phyloP scores from a whole-genome alignment of 2,888 invertebrate species.

The Lithophane semibrunnea region DNA sequence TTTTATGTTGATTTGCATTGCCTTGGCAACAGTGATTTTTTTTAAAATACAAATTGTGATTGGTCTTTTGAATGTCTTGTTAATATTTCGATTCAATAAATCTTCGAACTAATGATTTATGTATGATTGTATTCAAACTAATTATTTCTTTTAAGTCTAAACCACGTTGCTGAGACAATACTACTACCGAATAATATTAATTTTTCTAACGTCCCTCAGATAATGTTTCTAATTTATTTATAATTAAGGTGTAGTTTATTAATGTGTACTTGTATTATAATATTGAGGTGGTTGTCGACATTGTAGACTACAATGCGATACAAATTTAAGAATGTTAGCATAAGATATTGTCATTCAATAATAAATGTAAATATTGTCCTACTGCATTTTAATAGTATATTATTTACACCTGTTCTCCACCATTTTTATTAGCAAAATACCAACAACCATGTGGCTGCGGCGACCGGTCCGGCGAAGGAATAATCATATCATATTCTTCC shows the following conservation, averaged over 20 bases:
- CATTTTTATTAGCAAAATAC: background rate
- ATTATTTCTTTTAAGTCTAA: conserved; percentile 20
- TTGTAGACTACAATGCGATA: conserved; percentile 58
- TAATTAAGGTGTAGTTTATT: conserved; percentile 72
- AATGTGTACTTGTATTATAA: conserved; percentile 70
- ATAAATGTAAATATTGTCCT: conserved; percentile 83
- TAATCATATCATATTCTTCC: conserved; percentile 7
- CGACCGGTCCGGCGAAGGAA: conserved; percentile 15
- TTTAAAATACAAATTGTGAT: background rate
- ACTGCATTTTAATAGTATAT: conserved; percentile 67
- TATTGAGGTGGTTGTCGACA: conserved; percentile 69
- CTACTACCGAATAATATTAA: conserved; percentile 55
- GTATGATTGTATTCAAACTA: conserved; percentile 37
- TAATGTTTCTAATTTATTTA: conserved; percentile 78
- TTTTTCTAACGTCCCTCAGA: conserved; percentile 44
- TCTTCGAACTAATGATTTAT: conserved; percentile 41
- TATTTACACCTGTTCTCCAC: conserved; percentile 44
- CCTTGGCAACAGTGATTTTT: conserved; percentile 32
- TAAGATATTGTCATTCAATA: conserved; percentile 66
- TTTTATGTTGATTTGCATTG: conserved; percentile 4
- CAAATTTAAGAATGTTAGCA: conserved; percentile 57
- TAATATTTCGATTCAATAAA: conserved; percentile 25
- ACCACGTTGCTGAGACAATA: conserved; percentile 40
- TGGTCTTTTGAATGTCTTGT: conserved; percentile 24
- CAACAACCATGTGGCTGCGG: conserved; percentile 5